Evolutionary conservation across 2,797 vertebrate genomes (phyloP).

Genomic region (Epinephelus coioides): DNA sequence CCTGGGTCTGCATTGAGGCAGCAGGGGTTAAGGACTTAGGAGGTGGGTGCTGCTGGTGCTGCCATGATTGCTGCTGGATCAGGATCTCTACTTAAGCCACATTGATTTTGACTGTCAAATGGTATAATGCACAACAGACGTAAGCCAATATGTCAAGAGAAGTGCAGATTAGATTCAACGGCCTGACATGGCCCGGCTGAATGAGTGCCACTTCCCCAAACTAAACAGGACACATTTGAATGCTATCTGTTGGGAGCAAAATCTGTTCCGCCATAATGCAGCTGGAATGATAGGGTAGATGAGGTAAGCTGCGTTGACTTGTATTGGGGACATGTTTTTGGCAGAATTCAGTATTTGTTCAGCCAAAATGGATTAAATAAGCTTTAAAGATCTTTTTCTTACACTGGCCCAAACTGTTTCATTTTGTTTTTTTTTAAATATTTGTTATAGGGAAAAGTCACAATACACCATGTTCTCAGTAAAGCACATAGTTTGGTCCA

Average conservation of each 20-base stretch:
- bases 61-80: conserved; percentile 59
- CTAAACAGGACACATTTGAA: conserved; percentile 68
- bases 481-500: not conserved
- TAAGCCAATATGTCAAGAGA: conserved; percentile 59
- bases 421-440: not conserved
- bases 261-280: conserved; percentile 20
- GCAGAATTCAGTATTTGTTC: conserved; percentile 22
- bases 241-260: conserved; percentile 46
- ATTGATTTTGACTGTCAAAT: conserved; percentile 83
- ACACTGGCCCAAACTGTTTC: not conserved
- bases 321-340: conserved; percentile 15
- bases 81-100: conserved; percentile 69
- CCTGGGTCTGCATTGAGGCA: not conserved
- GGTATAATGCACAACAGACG: conserved; percentile 56
- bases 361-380: conserved; percentile 26
- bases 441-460: not conserved
- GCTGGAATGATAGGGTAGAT: conserved; percentile 8
- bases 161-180: conserved; percentile 73
- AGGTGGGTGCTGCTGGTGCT: not conserved
- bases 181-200: conserved; percentile 58
- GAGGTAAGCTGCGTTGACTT: conserved; percentile 30
- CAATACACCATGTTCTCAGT: not conserved
- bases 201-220: conserved; percentile 71
- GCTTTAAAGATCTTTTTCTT: conserved; percentile 1
- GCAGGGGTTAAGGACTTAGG: conserved; percentile 36